Evolutionary conservation across 2,888 invertebrate species (phyloP).

Genomic region (Eristalinus aeneus): DNA sequence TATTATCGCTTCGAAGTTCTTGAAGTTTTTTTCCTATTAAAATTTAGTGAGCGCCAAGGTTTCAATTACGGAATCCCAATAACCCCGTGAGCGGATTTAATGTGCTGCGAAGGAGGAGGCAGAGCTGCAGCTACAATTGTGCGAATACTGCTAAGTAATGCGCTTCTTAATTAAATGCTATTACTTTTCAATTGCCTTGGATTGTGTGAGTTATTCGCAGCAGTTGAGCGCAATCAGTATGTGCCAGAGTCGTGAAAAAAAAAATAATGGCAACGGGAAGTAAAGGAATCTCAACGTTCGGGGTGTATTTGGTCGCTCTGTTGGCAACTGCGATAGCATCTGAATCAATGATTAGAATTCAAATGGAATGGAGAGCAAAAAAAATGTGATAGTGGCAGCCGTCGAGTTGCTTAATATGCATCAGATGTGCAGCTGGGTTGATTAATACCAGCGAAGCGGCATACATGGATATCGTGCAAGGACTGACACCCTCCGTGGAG

Average conservation of each 20-base stretch:
- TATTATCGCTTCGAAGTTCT: slow-evolving; percentile 56
- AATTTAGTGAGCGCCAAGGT: slow-evolving; percentile 31
- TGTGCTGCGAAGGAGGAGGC: slow-evolving; percentile 2
- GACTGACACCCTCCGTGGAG: not conserved
- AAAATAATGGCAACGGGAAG: not conserved
- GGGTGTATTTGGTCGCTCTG: not conserved
- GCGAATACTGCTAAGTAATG: slow-evolving; percentile 43
- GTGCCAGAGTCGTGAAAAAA: not conserved
- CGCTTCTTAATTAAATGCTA: slow-evolving; percentile 66
- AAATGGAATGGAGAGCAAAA: slow-evolving; percentile 20
- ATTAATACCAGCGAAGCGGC: slow-evolving; percentile 45
- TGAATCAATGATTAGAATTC: slow-evolving; percentile 51
- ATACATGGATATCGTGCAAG: slow-evolving; percentile 26
- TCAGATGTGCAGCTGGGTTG: slow-evolving; percentile 40
- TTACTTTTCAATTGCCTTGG: slow-evolving; percentile 58
- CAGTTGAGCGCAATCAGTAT: slow-evolving; percentile 34
- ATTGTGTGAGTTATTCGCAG: slow-evolving; percentile 40
- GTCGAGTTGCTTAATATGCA: slow-evolving; percentile 45
- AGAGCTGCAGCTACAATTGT: slow-evolving; percentile 9
- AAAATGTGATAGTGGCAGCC: slow-evolving; percentile 18
- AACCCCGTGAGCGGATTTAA: slow-evolving; percentile 56
- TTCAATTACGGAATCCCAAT: slow-evolving; percentile 24
- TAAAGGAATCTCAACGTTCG: not conserved
- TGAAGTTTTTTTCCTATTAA: slow-evolving; percentile 28
- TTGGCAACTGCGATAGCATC: not conserved